Evolutionary conservation across 2,888 invertebrate species (phyloP), one percentile per base, ranked within the genome.

Genomic region (Apamea anceps): DNA sequence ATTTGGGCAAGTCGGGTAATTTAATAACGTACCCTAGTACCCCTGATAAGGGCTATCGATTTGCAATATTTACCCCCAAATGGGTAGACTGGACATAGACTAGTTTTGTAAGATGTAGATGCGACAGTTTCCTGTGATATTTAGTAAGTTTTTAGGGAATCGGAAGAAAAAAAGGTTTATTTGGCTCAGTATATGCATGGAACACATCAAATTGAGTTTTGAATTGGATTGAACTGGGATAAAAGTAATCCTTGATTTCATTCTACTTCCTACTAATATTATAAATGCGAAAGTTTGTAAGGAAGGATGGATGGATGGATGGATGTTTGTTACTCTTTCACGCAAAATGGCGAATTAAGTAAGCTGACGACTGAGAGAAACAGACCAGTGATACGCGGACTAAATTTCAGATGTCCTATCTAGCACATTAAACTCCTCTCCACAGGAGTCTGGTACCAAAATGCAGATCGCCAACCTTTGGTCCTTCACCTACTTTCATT

Each of bases 11-110:
- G 89, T 90, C 85, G 91, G 90, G 93, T 94, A 94, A 95, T 94
- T 95, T 93, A 94, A 95, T 95, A 95, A 94, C 92, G 86, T 80
- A 82, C 90, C 87, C 89, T 82, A 90, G 89, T 85, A 85, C 86
- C 87, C 72, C 82, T 91, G 94, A 94, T 95, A 94, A 93, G 94
- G 91, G 89, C 86, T 93, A 95, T 95, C 92, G 94, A 94, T 95
- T 94, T 88, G 91, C 93, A 92, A 94, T 94, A 94, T 94, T 94
- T 93, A 93, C 94, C 92, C 93, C 86, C 74, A 85, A 90, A 89
- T 85, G 90, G 86, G 88, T 85, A 74, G 74, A 65, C 76, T n/a
- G 82, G 75, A 67, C 91, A 91, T 76, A 91, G 92, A 92, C 84
- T 90, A 79, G 76, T 82, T 75, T 79, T 72, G 7, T 32, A 18